These are phyloP conservation scores for Sesamia inferens DNA, from an alignment of 2,888 invertebrate genomes.

Conservation along the genomic window DNA sequence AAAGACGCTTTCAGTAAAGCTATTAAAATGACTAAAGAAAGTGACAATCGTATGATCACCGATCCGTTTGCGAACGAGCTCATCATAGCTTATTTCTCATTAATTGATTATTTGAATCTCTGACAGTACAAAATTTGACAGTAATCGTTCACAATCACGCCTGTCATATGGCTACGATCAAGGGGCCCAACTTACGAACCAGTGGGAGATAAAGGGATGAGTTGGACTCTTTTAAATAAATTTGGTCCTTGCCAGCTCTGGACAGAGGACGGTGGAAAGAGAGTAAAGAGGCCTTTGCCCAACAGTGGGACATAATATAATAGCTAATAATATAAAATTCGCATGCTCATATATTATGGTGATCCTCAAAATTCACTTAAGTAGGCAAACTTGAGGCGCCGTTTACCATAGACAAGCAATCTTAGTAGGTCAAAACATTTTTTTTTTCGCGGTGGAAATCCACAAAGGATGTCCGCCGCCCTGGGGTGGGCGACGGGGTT, in stretches of 20 bases:
- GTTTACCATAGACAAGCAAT: neutral
- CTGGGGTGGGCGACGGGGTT: too few relatives aligned
- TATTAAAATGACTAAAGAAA: neutral
- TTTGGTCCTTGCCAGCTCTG: neutral
- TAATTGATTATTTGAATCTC: neutral
- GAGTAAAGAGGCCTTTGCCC: neutral
- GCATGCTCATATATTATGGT: neutral
- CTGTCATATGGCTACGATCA: neutral
- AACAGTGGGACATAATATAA: neutral
- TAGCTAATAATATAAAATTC: neutral
- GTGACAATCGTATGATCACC: neutral
- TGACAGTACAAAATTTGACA: neutral
- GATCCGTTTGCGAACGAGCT: neutral
- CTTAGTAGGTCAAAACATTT: neutral
- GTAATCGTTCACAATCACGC: neutral
- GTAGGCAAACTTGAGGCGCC: neutral
- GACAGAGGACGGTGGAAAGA: neutral
- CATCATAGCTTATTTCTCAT: neutral
- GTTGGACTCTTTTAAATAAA: neutral
- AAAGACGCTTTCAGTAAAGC: neutral
- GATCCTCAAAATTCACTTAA: neutral
- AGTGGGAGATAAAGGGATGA: too few relatives aligned
- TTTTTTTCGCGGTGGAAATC: too few relatives aligned
- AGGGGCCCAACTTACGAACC: neutral
- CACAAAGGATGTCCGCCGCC: too few relatives aligned